Base-by-base conservation (phyloP, 30 jellyfish, hydroid and myxozoan genomes). In the Turritopsis dohrnii region DNA sequence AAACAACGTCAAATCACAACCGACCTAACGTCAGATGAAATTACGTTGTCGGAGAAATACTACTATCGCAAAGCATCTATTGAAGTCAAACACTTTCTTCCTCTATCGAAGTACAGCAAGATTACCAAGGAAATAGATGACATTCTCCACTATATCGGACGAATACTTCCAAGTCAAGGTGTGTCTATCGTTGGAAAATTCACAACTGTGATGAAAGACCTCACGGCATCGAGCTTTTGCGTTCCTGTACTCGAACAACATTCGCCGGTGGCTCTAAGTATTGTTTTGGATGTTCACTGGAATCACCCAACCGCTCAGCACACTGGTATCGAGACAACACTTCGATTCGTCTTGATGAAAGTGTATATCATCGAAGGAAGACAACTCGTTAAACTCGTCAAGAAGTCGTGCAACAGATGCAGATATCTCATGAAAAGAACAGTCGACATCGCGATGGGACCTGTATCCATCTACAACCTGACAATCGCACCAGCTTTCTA, bases 391-490 rank as follows among this genome's bases (percentile, higher is more conserved):
- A 77, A 77, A 30, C 13, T 1, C 29, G 29, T 16, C 79, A 22
- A 17, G 17, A 17, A 66, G 8, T 66, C 76, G 16, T 66, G 76
- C 17, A 9, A 66, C 8, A 5, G 18, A 1, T 77, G 85, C 66
- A 27, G 29, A 24, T 77, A 28, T 52, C 53, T 77, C 29, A 69
- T 69, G 28, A 77, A 77, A 19, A 65, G 75, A 21, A 77, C 85
- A 16, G 85, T 77, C 75, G 85, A 77, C 76, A 77, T 77, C 29
- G 85, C 85, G 7, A 77, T 26, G 85, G 85, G 85, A 1, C 85
- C 85, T 26, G 66, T 30, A 1, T 19, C 80, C 5, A 30, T 1
- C 41, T 77, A 79, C 75, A 77, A 66, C 18, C 76, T 41, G 5
- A 41, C 60, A 5, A 41, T 41, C 28, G 76, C 76, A 7, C 29